Evolutionary conservation across 2,888 invertebrate genomes (phyloP).

Genomic region (Ptychoptera albimana): DNA sequence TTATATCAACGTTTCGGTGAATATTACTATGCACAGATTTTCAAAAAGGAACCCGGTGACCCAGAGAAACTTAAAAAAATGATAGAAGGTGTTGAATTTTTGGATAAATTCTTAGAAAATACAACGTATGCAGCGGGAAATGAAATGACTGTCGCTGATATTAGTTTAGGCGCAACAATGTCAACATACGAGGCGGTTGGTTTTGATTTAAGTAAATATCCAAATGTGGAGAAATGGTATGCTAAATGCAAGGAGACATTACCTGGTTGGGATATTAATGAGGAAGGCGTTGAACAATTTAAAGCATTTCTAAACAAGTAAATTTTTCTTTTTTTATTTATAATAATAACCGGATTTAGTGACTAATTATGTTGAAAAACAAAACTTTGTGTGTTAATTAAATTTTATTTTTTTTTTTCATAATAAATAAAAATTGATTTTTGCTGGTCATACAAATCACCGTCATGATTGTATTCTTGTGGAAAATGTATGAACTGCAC

Average conservation of each 20-base stretch:
- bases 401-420: too few species aligned
- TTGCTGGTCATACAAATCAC: too few species aligned
- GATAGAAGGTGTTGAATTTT: slow-evolving; percentile 41
- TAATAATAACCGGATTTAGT: too few species aligned
- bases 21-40: slow-evolving; percentile 42
- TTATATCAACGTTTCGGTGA: slow-evolving; percentile 46
- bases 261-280: neutral
- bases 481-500: too few species aligned
- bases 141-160: slow-evolving; percentile 51
- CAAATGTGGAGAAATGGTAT: slow-evolving; percentile 6
- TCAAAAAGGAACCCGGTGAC: slow-evolving; percentile 38
- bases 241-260: slow-evolving; percentile 19
- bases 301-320: neutral
- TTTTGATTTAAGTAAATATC: slow-evolving; percentile 36
- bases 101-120: slow-evolving; percentile 49
- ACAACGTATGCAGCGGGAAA: slow-evolving; percentile 49
- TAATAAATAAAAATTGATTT: too few species aligned
- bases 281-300: neutral
- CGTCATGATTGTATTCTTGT: too few species aligned
- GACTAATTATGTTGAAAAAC: too few species aligned
- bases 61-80: slow-evolving; percentile 44
- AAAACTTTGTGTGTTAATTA: too few species aligned
- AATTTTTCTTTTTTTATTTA: too few species aligned
- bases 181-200: slow-evolving; percentile 45
- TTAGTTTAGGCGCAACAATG: slow-evolving; percentile 42